A percentile compares a stretch with the other conserved stretches of the same genome.
phyloP scores from a whole-genome alignment of 2,888 invertebrate genomes.

The Aspidiotus destructor region DNA sequence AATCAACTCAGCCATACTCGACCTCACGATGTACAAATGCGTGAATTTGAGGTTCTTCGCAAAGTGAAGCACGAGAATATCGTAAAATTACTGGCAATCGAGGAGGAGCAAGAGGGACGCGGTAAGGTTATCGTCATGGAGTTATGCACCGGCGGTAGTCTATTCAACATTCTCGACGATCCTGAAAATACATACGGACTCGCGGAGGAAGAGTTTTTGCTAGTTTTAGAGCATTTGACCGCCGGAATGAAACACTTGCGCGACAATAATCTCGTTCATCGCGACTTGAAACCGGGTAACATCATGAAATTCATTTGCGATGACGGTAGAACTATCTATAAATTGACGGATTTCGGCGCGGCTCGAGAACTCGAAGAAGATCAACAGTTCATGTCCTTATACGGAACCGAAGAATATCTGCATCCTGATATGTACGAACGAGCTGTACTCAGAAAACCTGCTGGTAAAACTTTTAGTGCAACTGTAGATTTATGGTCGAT shows the following conservation, averaged over 20 bases:
- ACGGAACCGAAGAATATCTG: conserved; percentile 94
- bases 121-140: conserved; percentile 91
- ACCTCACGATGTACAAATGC: conserved; percentile 85
- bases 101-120: conserved; percentile 81
- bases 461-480: conserved; percentile 82
- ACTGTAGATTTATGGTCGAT: conserved; percentile 95
- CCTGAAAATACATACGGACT: conserved; percentile 91
- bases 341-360: conserved; percentile 92
- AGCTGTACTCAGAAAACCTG: conserved; percentile 78
- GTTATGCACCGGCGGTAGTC: conserved; percentile 83
- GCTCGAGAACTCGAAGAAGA: conserved; percentile 89
- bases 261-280: conserved; percentile 84
- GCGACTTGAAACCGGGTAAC: conserved; percentile 92
- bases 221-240: conserved; percentile 79
- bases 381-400: conserved; percentile 87
- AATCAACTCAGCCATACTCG: conserved; percentile 89
- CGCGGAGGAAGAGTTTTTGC: conserved; percentile 77
- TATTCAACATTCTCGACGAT: conserved; percentile 88
- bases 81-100: conserved; percentile 85
- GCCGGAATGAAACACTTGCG: conserved; percentile 92
- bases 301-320: conserved; percentile 93
- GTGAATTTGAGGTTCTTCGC: conserved; percentile 86
- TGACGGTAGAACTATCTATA: conserved; percentile 78
- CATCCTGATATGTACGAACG: conserved; percentile 91
- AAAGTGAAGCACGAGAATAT: conserved; percentile 94